Percentiles rank a stretch among this genome's conserved stretches.
Conservation (phyloP, 2,888 invertebrate genomes). For the Erebia aethiops region DNA sequence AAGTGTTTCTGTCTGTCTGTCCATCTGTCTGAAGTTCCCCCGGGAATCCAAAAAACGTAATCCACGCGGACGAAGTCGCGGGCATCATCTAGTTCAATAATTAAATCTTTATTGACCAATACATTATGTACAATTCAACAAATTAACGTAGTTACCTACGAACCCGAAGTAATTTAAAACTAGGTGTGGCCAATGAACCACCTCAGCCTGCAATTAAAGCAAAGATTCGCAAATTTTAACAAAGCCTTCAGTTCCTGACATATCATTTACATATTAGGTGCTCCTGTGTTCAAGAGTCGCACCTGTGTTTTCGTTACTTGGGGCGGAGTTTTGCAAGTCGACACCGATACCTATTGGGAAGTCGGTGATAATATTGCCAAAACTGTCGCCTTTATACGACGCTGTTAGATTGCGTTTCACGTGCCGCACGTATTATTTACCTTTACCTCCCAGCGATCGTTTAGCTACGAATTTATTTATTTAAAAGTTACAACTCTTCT, state of each 20-base stretch:
- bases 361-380: constrained; percentile 74
- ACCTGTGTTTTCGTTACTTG: constrained; percentile 56
- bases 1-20: too few relatives aligned
- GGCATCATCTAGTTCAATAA: too few relatives aligned
- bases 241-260: neutral
- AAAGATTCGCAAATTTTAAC: constrained; percentile 1
- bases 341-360: constrained; percentile 76
- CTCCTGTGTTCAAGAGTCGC: constrained; percentile 23
- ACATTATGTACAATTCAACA: too few relatives aligned
- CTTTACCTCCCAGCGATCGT: neutral
- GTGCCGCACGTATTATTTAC: neutral
- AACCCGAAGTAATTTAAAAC: too few relatives aligned
- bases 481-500: too few relatives aligned
- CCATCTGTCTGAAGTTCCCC: too few relatives aligned
- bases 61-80: too few relatives aligned
- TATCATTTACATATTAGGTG: neutral
- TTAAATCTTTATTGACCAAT: too few relatives aligned
- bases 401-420: constrained; percentile 27
- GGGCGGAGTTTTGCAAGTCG: constrained; percentile 78
- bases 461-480: too few relatives aligned
- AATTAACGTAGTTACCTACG: too few relatives aligned
- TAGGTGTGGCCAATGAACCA: too few relatives aligned
- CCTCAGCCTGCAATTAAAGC: neutral
- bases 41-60: too few relatives aligned
- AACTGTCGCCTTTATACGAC: constrained; percentile 54